These are phyloP conservation scores for Acipenser oxyrinchus DNA, from an alignment of 2,797 vertebrate species.

Conservation along the genomic window DNA sequence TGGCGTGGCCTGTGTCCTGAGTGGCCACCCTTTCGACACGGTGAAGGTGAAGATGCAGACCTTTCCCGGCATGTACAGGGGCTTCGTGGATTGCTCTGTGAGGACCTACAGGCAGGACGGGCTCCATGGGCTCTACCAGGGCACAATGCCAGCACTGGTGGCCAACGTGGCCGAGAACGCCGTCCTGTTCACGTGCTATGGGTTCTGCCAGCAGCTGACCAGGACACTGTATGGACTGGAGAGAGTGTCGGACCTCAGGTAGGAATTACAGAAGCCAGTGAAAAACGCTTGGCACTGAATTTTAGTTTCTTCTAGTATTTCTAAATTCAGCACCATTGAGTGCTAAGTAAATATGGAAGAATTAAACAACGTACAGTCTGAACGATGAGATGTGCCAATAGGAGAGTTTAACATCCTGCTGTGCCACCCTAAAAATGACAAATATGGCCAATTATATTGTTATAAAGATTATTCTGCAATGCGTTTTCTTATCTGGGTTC, in stretches of 20 bases:
- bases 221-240: slow-evolving; percentile 18
- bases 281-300: no score
- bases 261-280: not conserved
- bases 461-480: no score
- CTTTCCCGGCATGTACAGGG: slow-evolving; percentile 30
- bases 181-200: slow-evolving; percentile 31
- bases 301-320: no score
- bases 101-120: slow-evolving; percentile 28
- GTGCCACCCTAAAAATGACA: no score
- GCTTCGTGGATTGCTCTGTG: slow-evolving; percentile 27
- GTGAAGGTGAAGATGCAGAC: slow-evolving; percentile 40
- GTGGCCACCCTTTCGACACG: slow-evolving; percentile 36
- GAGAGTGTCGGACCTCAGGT: slow-evolving; percentile 24
- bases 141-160: slow-evolving; percentile 29
- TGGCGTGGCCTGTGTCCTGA: slow-evolving; percentile 28
- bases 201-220: slow-evolving; percentile 32
- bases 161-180: slow-evolving; percentile 34
- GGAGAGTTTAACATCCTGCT: no score
- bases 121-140: slow-evolving; percentile 26
- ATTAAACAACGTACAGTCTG: no score
- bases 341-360: no score
- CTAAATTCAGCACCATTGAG: no score
- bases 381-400: no score
- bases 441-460: no score
- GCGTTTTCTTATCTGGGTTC: no score